Base-by-base conservation (phyloP, 2,888 invertebrate species). In the Danaus chrysippus region DNA sequence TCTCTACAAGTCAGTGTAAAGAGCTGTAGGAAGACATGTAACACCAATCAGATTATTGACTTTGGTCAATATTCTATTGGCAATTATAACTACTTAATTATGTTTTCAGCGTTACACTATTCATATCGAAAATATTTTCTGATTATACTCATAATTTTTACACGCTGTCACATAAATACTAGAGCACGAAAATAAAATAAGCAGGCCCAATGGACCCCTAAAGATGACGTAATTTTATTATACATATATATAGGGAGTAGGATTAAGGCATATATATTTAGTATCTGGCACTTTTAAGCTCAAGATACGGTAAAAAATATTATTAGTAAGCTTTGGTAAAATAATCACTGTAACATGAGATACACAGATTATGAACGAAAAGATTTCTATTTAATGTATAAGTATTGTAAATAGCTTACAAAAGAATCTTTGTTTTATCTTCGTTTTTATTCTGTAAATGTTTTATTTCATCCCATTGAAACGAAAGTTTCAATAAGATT, bases 11-110 rank as follows among this genome's bases (percentile, higher is more conserved):
- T 89, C 91, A 91, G 91, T 91, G 91, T 91, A 91, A 79, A 91
- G 91, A 91, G 91, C 91, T 91, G 91, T 87, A 87, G 91, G 91
- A 91, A 91, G 90, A 91, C 91, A 77, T 90, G 82, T 75, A 81
- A 89, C 90, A 74, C 87, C 87, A 81, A 78, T 63, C 62, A 68
- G 63, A 70, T 73, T 58, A 60, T 64, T 60, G 65, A 67, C 58
- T 46, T 65, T 43, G 34, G 57, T 61, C 66, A 64, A 64, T 54
- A 58, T 55, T 54, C 23, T 23, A 59, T 53, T 58, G 61, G 68
- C 56, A 68, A 62, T 58, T 65, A 63, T 58, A 53, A 64, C 65
- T 68, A 68, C 57, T 62, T 64, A 62, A 63, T 52, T 68, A 64
- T 59, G 60, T 59, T 66, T 76, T 86, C 84, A 86, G 86, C 86